Conservation (phyloP, 2,113 vertebrate genomes). For the Brienomyrus longianalis region DNA sequence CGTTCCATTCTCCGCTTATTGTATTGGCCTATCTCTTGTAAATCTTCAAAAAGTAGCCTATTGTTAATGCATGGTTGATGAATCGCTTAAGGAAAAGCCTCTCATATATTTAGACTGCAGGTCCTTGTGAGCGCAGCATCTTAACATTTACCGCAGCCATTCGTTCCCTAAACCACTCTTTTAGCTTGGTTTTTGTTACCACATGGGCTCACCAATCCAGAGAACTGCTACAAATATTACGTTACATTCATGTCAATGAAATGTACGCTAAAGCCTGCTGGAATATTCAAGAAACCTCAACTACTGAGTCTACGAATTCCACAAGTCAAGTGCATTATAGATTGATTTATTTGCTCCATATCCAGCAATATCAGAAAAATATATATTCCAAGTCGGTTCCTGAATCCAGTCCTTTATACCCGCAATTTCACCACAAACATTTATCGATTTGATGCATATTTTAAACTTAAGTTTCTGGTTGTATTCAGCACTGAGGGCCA, state of each 20-base stretch:
- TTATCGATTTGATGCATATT: background rate
- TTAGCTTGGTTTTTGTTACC: background rate
- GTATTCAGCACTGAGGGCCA: background rate
- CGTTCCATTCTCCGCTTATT: background rate
- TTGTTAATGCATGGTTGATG: background rate
- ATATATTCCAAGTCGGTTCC: background rate
- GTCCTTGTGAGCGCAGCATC: background rate
- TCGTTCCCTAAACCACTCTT: background rate
- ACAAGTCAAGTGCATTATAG: background rate
- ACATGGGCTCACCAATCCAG: background rate
- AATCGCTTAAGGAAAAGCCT: background rate
- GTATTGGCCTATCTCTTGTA: background rate
- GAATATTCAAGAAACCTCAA: conserved; percentile 7
- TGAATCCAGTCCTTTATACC: background rate
- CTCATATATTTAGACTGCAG: background rate
- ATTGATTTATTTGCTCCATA: background rate
- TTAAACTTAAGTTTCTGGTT: background rate
- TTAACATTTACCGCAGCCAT: background rate
- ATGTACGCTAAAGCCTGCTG: background rate
- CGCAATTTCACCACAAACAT: background rate
- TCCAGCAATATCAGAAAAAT: background rate
- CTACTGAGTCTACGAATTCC: conserved; percentile 1
- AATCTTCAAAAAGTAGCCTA: background rate
- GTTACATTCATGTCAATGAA: background rate
- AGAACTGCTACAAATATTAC: background rate